Evolutionary conservation across 2,888 invertebrate genomes (phyloP), one percentile per base, ranked within the genome.

Genomic region (Drosophila dives): DNA sequence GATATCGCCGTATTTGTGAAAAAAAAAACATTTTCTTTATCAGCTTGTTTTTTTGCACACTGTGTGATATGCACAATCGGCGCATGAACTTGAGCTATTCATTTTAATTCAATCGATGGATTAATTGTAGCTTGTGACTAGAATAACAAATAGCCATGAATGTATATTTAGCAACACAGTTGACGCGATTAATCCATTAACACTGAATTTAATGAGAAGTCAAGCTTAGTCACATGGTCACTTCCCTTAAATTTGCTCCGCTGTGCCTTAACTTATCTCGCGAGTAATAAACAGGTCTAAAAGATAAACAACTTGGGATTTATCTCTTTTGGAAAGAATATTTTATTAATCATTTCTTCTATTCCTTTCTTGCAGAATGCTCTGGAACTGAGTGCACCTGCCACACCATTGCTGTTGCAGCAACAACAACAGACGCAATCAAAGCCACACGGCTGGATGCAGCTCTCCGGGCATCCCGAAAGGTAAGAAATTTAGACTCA

Each of bases 401-500:
- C 98, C 70, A 97, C 97, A 86, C 97, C 98, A 91, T 95, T 97
- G 61, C 94, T 98, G 54, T 93, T 98, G 81, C 96, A 96, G 91
- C 96, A 96, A 76, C 91, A 92, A 49, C 91, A 92, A 64, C 84
- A 81, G 62, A 81, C 75, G 58, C 88, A 74, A 76, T 74, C 59
- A 23, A 92, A 92, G 77, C 91, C 92, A 45, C 88, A 80, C 58
- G 94, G 94, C 20, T 98, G 98, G 98, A 97, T 98, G 93, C 98
- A 98, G 93, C 94, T 99, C 76, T 97, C 98, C 17, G 99, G 98
- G 0, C 99, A 99, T 93, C 96, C 97, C 65, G 98, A 98, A 81
- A 93, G 92, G 92, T 92, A 81, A 82, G 72, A 63, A 72, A 4
- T 10, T 6, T n/a, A 29, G 23, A 3, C 8, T 5, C 12, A 7